Conservation (phyloP, 2,797 vertebrate genomes). For the Fratercula arctica region DNA sequence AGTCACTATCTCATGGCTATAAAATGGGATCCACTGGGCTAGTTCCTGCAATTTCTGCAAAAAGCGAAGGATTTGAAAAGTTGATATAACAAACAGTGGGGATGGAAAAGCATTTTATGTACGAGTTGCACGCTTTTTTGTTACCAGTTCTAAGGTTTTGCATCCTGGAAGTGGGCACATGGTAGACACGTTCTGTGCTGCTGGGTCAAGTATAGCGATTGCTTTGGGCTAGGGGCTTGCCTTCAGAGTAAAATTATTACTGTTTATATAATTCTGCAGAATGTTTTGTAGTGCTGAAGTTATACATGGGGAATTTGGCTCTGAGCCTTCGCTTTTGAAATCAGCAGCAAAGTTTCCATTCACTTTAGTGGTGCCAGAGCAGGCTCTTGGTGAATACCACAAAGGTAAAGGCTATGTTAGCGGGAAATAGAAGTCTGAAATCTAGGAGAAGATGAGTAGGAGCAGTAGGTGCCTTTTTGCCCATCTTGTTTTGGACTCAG, state of each 20-base stretch:
- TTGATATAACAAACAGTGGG: background rate
- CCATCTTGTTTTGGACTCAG: background rate
- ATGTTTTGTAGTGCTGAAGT: conserved; percentile 5
- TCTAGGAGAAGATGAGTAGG: background rate
- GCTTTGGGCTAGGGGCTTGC: background rate
- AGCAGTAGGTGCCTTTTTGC: background rate
- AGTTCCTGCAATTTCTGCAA: background rate
- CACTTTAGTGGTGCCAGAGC: background rate
- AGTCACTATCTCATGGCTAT: background rate
- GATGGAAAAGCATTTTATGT: background rate
- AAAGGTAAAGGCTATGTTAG: background rate
- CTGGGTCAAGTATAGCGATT: background rate
- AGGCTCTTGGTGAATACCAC: background rate
- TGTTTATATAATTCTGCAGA: background rate
- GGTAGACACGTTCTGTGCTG: background rate
- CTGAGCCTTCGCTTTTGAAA: background rate
- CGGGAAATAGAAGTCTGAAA: background rate
- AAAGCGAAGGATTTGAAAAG: background rate
- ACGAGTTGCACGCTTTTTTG: background rate
- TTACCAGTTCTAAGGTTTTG: background rate
- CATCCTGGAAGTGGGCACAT: background rate
- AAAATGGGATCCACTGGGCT: background rate
- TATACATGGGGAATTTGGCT: conserved; percentile 26
- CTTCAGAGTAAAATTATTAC: background rate
- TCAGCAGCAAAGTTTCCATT: conserved; percentile 17